Conservation (phyloP, 2,113 vertebrate species). For the Onychorhynchus coronatus region DNA sequence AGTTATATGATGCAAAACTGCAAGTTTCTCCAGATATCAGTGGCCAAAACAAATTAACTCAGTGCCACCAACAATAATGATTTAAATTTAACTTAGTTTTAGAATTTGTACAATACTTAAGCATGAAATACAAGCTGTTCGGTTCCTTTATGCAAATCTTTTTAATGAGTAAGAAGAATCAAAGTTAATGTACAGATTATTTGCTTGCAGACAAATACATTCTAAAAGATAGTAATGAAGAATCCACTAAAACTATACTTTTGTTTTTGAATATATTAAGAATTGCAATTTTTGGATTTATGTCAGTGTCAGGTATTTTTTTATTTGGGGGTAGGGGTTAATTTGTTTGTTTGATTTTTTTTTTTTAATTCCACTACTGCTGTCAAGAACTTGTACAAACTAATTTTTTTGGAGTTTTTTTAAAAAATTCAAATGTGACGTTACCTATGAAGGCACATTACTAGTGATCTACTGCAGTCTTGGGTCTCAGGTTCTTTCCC, state of each 20-base stretch:
- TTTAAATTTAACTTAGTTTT: neutral
- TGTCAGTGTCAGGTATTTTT: fast-evolving
- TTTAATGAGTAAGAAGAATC: neutral
- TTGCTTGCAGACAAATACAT: neutral
- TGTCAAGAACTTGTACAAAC: neutral
- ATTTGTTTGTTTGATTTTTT: neutral
- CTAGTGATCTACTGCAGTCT: neutral
- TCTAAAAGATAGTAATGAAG: neutral
- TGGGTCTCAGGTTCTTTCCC: neutral
- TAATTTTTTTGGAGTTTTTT: neutral
- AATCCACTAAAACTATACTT: neutral
- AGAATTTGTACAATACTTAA: neutral
- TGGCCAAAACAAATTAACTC: neutral
- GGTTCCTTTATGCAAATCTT: neutral
- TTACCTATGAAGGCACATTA: neutral
- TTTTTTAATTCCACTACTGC: neutral
- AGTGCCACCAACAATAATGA: neutral
- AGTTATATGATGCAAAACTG: neutral
- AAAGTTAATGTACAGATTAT: neutral
- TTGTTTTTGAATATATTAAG: neutral
- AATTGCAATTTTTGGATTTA: neutral
- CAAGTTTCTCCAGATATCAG: neutral
- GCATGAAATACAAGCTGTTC: neutral
- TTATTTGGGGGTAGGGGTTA: neutral
- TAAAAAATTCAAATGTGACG: neutral